Evolutionary conservation across 2,888 invertebrate genomes (phyloP).

Genomic region (Bugula neritina): DNA sequence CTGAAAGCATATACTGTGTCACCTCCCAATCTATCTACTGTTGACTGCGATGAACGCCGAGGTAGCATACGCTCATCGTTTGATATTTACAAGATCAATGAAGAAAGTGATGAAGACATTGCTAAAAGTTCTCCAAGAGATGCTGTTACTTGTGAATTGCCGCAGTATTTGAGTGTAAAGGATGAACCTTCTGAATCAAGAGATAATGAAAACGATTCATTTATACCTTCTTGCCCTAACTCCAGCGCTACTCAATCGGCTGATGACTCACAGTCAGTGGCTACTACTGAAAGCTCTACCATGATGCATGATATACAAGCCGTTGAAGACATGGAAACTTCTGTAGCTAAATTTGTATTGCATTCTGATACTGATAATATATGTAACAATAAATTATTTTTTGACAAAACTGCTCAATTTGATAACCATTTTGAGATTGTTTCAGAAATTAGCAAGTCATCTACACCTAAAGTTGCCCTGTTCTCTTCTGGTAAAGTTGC

Average conservation of each 20-base stretch:
- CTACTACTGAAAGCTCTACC: too few species aligned
- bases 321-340: neutral
- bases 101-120: conserved; percentile 17
- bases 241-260: too few species aligned
- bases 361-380: neutral
- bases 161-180: too few species aligned
- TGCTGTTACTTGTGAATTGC: too few species aligned
- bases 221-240: too few species aligned
- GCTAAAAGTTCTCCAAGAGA: neutral
- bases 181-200: too few species aligned
- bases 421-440: too few species aligned
- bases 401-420: neutral
- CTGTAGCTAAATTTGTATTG: neutral
- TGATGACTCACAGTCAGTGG: too few species aligned
- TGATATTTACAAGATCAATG: conserved; percentile 23
- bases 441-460: too few species aligned
- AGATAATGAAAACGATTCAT: too few species aligned
- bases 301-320: too few species aligned
- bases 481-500: neutral
- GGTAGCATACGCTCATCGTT: conserved; percentile 18
- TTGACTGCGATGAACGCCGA: neutral
- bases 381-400: neutral
- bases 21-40: neutral
- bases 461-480: neutral
- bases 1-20: neutral